Evolutionary conservation across 2,113 vertebrate genomes (phyloP), one percentile per base, ranked within the genome.

Genomic region (Miniopterus natalensis): DNA sequence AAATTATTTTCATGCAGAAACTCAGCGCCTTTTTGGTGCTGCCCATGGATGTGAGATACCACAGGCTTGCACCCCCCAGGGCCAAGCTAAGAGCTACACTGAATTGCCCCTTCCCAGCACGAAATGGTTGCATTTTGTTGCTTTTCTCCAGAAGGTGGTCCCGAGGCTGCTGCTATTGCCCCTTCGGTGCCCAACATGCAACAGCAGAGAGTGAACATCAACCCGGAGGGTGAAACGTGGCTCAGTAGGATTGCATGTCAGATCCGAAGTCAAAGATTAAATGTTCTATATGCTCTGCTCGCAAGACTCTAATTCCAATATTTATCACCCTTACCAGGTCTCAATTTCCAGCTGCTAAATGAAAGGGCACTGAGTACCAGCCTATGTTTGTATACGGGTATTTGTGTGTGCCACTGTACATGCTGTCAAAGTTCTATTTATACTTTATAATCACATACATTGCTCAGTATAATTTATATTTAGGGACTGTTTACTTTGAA

Each of bases 281-380:
- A 71, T 40, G 8, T 36, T 75, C 42, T 53, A 31, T 8, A 14
- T 68, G 14, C 4, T 77, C 59, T 86, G 36, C 45, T 79, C 21
- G 61, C n/a, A 90, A 84, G n/a, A 83, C 21, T 65, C 70, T 83
- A 55, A 80, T 78, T 77, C 31, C 77, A 94, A 66, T 75, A 80
- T 71, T 65, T 40, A 63, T 53, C 53, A 70, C 55, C 14, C 18
- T 7, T 25, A 27, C 73, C 7, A 80, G 77, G n/a, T 95, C 81
- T 95, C 77, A 59, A 51, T 92, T 95, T 88, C 88, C 71, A 97
- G 6, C 83, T 49, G 49, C 8, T 51, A 88, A 92, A 97, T 94
- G 87, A 95, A 92, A 96, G 83, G 63, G n/a, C 14, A 36, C 21
- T 63, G 45, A 47, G 25, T 36, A 73, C 45, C 45, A 73, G 61